Evolutionary conservation across 2,888 invertebrate species (phyloP), one percentile per base, ranked within the genome.

Genomic region (Drosophila subquinaria): DNA sequence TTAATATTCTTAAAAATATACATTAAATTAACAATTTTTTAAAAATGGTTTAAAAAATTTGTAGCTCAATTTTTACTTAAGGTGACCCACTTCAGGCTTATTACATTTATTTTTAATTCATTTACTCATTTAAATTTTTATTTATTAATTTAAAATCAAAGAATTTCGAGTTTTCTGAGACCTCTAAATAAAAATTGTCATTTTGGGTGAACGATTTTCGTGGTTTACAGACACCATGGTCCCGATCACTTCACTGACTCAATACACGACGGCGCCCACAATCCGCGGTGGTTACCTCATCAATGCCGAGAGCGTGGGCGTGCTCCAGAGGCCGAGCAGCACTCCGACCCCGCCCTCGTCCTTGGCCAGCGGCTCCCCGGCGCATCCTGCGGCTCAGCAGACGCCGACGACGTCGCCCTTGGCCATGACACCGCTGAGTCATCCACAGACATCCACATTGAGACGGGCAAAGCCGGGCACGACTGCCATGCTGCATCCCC

Each of bases 181-280:
- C 1, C 5, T 27, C 5, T 27, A 27, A 27, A 5, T 27, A 27
- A 27, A 27, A 27, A 27, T 27, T 27, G 23, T 23, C 23, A 23
- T 36, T 36, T 13, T 36, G 36, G 36, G 6, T n/a, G 13, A 2
- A 0, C 13, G 36, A 47, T 6, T 17, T 48, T 38, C 8, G 15
- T 8, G 9, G 4, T 43, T 55, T 51, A 38, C 77, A 92, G 92
- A 89, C 72, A 88, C 92, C 11, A 80, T 91, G 76, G 88, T 92
- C 65, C 92, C 93, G 62, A 89, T 93, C 47, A 87, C 90, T 23
- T 92, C 92, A 13, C 75, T 92, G 67, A 86, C 91, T 17, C 92
- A 92, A 61, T 93, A 92, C 69, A 92, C 93, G 13, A 91, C 91
- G 40, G 92, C 92, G 27, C 92, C 93, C 48, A 91, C 92, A 35